Evolutionary conservation across 2,113 vertebrate genomes (phyloP).

Genomic region (Crocuta crocuta): DNA sequence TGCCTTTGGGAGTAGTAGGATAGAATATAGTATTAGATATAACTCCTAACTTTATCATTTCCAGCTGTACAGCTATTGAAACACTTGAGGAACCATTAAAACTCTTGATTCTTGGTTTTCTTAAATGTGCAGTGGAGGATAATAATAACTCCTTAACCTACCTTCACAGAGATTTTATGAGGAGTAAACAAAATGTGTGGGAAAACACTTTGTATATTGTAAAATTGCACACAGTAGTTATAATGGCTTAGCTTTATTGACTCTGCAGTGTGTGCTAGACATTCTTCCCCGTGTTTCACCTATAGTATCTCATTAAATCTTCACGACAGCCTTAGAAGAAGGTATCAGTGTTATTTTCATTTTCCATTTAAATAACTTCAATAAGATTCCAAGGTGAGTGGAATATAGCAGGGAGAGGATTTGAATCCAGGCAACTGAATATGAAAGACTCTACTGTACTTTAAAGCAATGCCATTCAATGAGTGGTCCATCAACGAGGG

Average conservation of each 20-base stretch:
- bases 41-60: conserved; percentile 47
- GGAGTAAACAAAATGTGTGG: neutral
- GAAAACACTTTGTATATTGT: neutral
- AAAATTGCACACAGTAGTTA: neutral
- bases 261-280: neutral
- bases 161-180: neutral
- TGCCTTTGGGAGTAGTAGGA: neutral
- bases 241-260: neutral
- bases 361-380: conserved; percentile 32
- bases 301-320: neutral
- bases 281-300: neutral
- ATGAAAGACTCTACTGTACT: neutral
- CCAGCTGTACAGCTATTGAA: conserved; percentile 58
- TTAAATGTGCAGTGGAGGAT: neutral
- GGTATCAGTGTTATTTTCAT: neutral
- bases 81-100: conserved; percentile 63
- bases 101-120: conserved; percentile 67
- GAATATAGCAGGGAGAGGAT: neutral
- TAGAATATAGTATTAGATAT: conserved; percentile 18
- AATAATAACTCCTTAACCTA: conserved; percentile 17
- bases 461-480: neutral
- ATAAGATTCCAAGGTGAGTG: neutral
- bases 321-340: neutral
- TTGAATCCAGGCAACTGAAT: neutral
- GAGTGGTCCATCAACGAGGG: neutral